Evolutionary conservation across 1,140 invertebrate genomes (phyloP), one percentile per base, ranked within the genome.

Genomic region (Periplaneta americana): DNA sequence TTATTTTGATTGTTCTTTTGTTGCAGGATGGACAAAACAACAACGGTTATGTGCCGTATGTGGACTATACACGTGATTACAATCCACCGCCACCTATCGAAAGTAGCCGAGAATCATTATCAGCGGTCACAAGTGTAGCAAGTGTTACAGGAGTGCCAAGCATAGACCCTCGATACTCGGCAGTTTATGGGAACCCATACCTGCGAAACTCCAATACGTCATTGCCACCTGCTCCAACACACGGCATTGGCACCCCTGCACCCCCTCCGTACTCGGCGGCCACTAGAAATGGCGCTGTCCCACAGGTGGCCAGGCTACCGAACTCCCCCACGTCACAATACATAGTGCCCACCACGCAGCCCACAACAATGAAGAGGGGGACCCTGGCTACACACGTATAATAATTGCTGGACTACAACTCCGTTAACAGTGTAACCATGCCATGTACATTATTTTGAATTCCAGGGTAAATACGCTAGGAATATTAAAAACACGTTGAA

Each of bases 11-110:
- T 28, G 32, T 80, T 76, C 82, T 57, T 84, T 39, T 36, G 34
- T 79, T 83, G 22, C 87, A 96, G 94, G 92, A 94, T 86, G 94
- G 94, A 81, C 94, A 94, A 86, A 95, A 95, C 86, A 95, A 94
- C 88, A 97, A 97, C 84, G 96, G 96, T 33, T 97, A 97, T 87
- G 95, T 96, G 37, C 95, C 95, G 18, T 97, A 97, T 89, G 95
- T 96, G 57, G 96, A 97, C 86, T 97, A 97, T 86, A 90, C 91
- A 35, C 88, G 94, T 79, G 96, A 97, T 87, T 97, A 97, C 88
- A 96, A 94, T 85, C 94, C 95, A 17, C 90, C 89, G 78, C 89
- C 89, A 82, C 87, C 88, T 22, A 87, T 86, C 28, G 85, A 87
- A 17, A 75, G 80, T 34, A 83, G 80, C 83, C 76, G 83, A 57